phyloP scores from a whole-genome alignment of 2,888 invertebrate species.

The Dyspetes luteomarginatus region DNA sequence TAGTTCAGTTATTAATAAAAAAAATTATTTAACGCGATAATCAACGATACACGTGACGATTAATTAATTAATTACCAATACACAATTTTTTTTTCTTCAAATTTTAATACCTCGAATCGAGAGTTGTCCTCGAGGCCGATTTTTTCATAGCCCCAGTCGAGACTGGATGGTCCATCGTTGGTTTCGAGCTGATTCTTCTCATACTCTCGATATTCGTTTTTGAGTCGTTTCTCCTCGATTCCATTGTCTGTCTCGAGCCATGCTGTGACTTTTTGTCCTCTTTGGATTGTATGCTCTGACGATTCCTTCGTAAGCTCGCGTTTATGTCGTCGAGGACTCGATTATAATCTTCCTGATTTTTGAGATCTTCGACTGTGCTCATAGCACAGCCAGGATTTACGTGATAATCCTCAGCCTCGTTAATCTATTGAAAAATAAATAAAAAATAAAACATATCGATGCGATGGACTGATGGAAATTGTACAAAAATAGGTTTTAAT shows the following conservation, averaged over 20 bases:
- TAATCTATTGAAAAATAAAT: conserved; percentile 39
- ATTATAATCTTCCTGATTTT: conserved; percentile 74
- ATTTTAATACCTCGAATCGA: conserved; percentile 75
- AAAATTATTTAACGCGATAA: too few relatives aligned
- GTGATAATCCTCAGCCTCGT: conserved; percentile 66
- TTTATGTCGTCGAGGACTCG: conserved; percentile 76
- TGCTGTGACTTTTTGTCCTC: conserved; percentile 70
- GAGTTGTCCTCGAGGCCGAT: conserved; percentile 73
- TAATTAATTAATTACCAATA: too few relatives aligned
- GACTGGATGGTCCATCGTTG: conserved; percentile 66
- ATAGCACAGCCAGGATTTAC: conserved; percentile 49
- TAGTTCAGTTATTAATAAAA: too few relatives aligned
- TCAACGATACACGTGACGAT: not conserved
- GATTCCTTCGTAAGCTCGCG: conserved; percentile 72
- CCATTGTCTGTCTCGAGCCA: conserved; percentile 71
- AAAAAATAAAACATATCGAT: not conserved
- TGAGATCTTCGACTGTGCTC: conserved; percentile 67
- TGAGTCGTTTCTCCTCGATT: conserved; percentile 72
- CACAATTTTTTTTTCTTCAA: too few relatives aligned
- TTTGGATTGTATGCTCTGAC: conserved; percentile 65
- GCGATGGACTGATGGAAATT: too few relatives aligned
- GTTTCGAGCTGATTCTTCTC: conserved; percentile 69
- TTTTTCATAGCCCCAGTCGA: conserved; percentile 67
- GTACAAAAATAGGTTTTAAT: too few relatives aligned
- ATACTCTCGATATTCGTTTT: conserved; percentile 68